Evolutionary conservation across 2,888 invertebrate species (phyloP).

Genomic region (Melieria picta): DNA sequence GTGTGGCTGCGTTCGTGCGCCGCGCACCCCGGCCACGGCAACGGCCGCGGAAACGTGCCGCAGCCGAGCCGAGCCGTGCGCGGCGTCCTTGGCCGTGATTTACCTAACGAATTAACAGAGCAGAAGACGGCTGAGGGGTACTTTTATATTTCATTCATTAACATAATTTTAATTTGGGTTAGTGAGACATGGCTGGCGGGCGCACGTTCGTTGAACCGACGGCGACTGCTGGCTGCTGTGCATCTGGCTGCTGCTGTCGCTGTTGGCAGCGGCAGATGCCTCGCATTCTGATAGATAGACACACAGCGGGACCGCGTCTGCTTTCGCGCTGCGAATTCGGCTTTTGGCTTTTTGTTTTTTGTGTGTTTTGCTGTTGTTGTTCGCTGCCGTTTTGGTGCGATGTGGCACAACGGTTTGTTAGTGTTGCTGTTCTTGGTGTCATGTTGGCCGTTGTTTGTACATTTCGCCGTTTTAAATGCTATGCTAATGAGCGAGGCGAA

Average conservation of each 20-base stretch:
- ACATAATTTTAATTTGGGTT: constrained; percentile 65
- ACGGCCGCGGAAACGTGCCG: constrained; percentile 1
- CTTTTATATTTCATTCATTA: constrained; percentile 50
- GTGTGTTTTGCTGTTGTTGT: background rate
- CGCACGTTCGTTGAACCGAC: constrained; percentile 30
- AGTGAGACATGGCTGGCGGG: constrained; percentile 47
- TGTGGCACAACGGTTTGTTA: background rate
- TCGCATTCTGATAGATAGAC: constrained; percentile 17
- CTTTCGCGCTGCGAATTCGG: no score
- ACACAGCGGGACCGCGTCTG: no score
- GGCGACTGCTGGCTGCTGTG: background rate
- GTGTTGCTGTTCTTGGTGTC: background rate
- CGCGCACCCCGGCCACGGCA: constrained; percentile 7
- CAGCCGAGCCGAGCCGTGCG: constrained; percentile 11
- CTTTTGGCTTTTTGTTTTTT: background rate
- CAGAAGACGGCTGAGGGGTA: constrained; percentile 11
- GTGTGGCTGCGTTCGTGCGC: no score
- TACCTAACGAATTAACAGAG: constrained; percentile 34
- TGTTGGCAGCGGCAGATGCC: constrained; percentile 15
- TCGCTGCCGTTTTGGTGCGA: background rate
- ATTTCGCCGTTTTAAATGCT: constrained; percentile 14
- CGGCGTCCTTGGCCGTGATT: constrained; percentile 60
- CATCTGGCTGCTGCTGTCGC: background rate
- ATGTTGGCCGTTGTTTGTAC: constrained; percentile 5
- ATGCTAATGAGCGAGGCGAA: constrained; percentile 27